Evolutionary conservation across 92 coral and sea anemone species (phyloP).

Genomic region (Chrysogorgia sp.): DNA sequence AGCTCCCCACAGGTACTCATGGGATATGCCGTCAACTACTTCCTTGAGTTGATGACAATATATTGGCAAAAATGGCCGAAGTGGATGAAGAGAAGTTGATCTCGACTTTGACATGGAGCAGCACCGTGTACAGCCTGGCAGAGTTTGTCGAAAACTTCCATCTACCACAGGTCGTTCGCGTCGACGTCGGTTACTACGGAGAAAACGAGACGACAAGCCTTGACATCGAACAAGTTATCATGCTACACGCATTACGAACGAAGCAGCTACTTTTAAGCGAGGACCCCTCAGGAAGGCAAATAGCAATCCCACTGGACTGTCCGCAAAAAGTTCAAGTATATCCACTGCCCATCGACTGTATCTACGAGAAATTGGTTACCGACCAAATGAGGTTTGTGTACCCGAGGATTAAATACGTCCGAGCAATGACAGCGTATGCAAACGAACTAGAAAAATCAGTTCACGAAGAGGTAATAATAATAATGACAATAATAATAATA

Average conservation of each 20-base stretch:
- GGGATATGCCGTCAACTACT: neutral
- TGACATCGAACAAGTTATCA: constrained; percentile 77
- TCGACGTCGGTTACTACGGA: constrained; percentile 85
- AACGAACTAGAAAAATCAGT: too few species aligned
- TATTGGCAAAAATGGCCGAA: constrained; percentile 14
- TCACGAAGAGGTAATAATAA: too few species aligned
- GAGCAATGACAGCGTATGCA: too few species aligned
- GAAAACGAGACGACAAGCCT: constrained; percentile 89
- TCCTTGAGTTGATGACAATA: neutral
- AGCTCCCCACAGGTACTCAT: too few species aligned
- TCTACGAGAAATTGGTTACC: neutral
- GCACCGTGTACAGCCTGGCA: constrained; percentile 64
- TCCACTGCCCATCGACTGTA: constrained; percentile 40
- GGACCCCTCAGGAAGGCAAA: constrained; percentile 65
- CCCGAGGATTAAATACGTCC: neutral
- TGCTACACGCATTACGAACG: constrained; percentile 69
- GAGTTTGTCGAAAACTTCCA: constrained; percentile 76
- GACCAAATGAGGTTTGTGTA: neutral
- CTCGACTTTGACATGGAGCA: constrained; percentile 74
- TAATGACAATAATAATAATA: too few species aligned
- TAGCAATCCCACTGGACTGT: constrained; percentile 77
- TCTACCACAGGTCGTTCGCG: constrained; percentile 85
- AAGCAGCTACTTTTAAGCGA: constrained; percentile 73
- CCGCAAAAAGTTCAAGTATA: constrained; percentile 79
- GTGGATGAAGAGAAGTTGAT: neutral